Base-by-base conservation (phyloP, 2,797 vertebrate species). In the Mionectes olivaceus region DNA sequence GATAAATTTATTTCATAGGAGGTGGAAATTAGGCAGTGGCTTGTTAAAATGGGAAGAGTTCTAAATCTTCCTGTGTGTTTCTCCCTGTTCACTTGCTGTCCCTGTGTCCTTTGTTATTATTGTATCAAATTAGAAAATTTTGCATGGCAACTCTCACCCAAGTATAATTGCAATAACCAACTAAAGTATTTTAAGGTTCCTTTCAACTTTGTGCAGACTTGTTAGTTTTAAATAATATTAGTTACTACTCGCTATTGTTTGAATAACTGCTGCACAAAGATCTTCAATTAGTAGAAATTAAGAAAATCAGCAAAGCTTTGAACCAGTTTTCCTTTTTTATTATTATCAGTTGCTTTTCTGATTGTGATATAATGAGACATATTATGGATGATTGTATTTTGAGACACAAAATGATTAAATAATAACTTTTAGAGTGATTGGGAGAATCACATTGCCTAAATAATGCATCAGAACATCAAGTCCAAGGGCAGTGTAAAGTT, bases 361-460 rank as follows among this genome's bases (percentile, higher is more conserved):
- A 70, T 83, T 81, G 55, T 85, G 64, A 35, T 81, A 55, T 77
- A 76, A 79, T 81, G 52, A 83, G 52, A 37, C n/a, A 18, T 61
- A 64, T 83, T 81, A 71, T 67, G 35, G 75, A 55, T 91, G 59
- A 89, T 55, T 55, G 11, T 59, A 44, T 89, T 92, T 91, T 94
- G 59, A 95, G 94, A 91, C 46, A 91, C 10, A 3, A 53, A 90
- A 90, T 90, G 0, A 89, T 90, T 94, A 94, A 96, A 83, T 92
- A 89, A 89, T 68, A 88, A 76, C 17, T 79, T 86, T 33, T 43
- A 49, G 41, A 87, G 28, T 90, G 73, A 85, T 41, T 39, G 39
- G 55, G 71, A 59, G 83, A 90, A 80, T 83, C 52, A 81, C 33
- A 23, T 56, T 81, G 41, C 50, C 78, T 94, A 81, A 91, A 92